A percentile compares a stretch with the other conserved stretches of the same genome.
Evolutionary conservation across 2,888 invertebrate genomes (phyloP).

Genomic region (Eupithecia dodoneata): DNA sequence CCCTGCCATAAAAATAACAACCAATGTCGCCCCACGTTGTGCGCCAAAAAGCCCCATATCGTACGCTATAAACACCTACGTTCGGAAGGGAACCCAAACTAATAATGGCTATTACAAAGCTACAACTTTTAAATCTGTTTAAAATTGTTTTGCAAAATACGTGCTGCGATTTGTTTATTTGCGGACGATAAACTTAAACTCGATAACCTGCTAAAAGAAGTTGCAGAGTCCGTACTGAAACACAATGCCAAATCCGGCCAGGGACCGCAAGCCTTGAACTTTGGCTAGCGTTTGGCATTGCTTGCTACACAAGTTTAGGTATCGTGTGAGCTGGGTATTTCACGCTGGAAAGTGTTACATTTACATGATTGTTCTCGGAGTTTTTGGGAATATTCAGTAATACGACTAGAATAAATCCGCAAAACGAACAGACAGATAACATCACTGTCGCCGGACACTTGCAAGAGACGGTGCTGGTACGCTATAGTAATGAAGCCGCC

Average conservation of each 20-base stretch:
- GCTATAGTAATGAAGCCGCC: background rate
- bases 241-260: slow-evolving; percentile 21
- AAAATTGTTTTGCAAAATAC: slow-evolving; percentile 20
- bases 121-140: slow-evolving; percentile 20
- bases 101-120: slow-evolving; percentile 12
- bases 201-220: slow-evolving; percentile 27
- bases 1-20: background rate
- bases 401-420: background rate
- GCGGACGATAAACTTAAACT: slow-evolving; percentile 26
- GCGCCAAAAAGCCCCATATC: background rate
- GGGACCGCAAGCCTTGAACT: slow-evolving; percentile 23
- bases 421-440: background rate
- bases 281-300: slow-evolving; percentile 13
- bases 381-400: background rate
- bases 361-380: background rate
- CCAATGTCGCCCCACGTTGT: background rate
- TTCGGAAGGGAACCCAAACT: background rate
- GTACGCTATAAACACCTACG: background rate
- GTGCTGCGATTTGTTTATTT: slow-evolving; percentile 19
- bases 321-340: background rate
- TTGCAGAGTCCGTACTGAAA: slow-evolving; percentile 19
- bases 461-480: background rate
- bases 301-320: background rate
- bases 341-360: background rate
- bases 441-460: background rate